Evolutionary conservation across 2,888 invertebrate species (phyloP).

Genomic region (Mallateleia sp.): DNA sequence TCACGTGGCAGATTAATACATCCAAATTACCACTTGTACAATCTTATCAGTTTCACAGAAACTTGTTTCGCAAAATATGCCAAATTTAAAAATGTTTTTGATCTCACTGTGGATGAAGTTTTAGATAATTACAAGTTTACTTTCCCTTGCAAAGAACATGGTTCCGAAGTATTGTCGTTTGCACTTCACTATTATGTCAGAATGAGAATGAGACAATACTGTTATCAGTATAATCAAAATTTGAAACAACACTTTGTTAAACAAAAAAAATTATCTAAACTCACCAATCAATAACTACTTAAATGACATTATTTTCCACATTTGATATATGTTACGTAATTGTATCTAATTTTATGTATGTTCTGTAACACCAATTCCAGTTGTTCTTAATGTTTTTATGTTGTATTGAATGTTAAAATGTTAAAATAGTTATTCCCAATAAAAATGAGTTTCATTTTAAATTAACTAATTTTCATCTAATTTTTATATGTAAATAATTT

Average conservation of each 20-base stretch:
- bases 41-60: slow-evolving; percentile 47
- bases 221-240: slow-evolving; percentile 40
- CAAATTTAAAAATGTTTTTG: slow-evolving; percentile 36
- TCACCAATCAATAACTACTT: slow-evolving; percentile 38
- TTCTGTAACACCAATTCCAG: no score
- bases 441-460: no score
- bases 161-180: slow-evolving; percentile 59
- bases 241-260: slow-evolving; percentile 56
- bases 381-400: no score
- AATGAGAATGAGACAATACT: slow-evolving; percentile 69
- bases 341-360: no score
- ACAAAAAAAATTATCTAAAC: slow-evolving; percentile 46
- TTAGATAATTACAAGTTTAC: slow-evolving; percentile 58
- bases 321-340: no score
- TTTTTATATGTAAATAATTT: no score
- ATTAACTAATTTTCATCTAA: no score
- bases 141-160: slow-evolving; percentile 67
- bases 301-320: no score
- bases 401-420: no score
- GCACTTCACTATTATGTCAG: slow-evolving; percentile 66
- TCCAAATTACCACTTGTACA: slow-evolving; percentile 54
- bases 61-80: slow-evolving; percentile 42
- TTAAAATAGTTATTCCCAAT: no score
- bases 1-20: slow-evolving; percentile 53
- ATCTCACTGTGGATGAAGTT: slow-evolving; percentile 61